Base-by-base conservation (phyloP, 1,140 invertebrate genomes). In the Hydropsyche tenuis region DNA sequence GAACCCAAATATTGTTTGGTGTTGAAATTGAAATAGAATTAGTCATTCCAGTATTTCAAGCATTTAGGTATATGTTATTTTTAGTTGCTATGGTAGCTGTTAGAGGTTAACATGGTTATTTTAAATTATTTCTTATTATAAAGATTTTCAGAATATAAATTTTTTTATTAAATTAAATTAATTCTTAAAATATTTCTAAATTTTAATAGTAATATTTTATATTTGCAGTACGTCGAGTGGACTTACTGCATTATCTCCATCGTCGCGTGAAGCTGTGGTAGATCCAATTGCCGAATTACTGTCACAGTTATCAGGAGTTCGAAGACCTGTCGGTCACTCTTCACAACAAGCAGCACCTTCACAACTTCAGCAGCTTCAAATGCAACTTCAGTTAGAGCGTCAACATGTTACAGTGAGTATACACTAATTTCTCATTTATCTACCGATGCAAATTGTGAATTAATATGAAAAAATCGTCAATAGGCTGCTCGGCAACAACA, bases 201-300 rank as follows among this genome's bases (percentile, higher is more conserved):
- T 43, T 6, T 6, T 43, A 6, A 6, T 12, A 43, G 12, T 43
- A 6, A 12, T 6, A 43, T 43, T 5, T 43, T 43, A 12, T 48
- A 14, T 48, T 60, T 60, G 1, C 79, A 91, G 91, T 84, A 90
- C 91, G 77, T 90, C 93, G 77, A 92, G 93, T 79, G 93, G 93
- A 63, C 87, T 95, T 60, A 88, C 91, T 73, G 89, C 91, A 71
- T 83, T 93, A 78, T 95, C 93, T 78, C 92, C 92, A 73, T 94
- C 93, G 79, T 93, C 91, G 80, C 90, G 94, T 78, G 96, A 98
- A 81, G 90, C 93, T 77, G 90, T 90, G 75, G 93, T 94, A 81
- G 96, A 98, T 89, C 96, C 96, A 66, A 98, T 98, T 78, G 94
- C 94, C 46, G 95, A 98, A 87, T 87, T 97, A 75, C 86, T 97